Conservation (phyloP, 1,140 invertebrate genomes). For the Cyphomyrmex costatus region DNA sequence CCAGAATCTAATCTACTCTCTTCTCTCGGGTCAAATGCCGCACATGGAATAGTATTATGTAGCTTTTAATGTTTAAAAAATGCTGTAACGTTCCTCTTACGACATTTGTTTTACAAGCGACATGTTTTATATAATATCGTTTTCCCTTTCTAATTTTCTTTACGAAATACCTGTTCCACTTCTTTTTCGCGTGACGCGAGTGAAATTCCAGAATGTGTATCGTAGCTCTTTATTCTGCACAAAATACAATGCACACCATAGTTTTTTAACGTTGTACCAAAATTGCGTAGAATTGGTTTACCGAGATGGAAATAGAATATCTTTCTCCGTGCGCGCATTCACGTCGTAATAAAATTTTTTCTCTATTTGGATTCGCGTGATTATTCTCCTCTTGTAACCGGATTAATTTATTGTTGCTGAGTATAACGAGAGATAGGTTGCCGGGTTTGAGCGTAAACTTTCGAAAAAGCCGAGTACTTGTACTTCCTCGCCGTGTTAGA, state of each 20-base stretch:
- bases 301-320: slow-evolving; percentile 17
- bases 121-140: background rate
- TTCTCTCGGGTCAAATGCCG: background rate
- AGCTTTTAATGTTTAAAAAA: slow-evolving; percentile 26
- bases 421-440: slow-evolving; percentile 27
- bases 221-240: background rate
- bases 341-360: slow-evolving; percentile 45
- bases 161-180: background rate
- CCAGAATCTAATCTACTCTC: slow-evolving; percentile 14
- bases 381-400: slow-evolving; percentile 12
- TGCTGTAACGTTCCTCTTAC: background rate
- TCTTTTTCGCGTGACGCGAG: background rate
- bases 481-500: slow-evolving; percentile 3
- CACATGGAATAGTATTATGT: background rate
- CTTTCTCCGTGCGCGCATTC: background rate
- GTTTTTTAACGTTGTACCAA: slow-evolving; percentile 16
- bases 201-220: background rate
- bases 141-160: background rate
- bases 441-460: background rate
- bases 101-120: background rate
- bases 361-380: slow-evolving; percentile 1
- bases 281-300: slow-evolving; percentile 46
- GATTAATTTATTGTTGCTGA: slow-evolving; percentile 51
- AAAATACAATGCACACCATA: background rate
- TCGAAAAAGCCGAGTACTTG: slow-evolving; percentile 11